A percentile compares a stretch with the other conserved stretches of the same genome.
Evolutionary conservation across 2,797 vertebrate genomes (phyloP).

Genomic region (Acipenser ruthenus): DNA sequence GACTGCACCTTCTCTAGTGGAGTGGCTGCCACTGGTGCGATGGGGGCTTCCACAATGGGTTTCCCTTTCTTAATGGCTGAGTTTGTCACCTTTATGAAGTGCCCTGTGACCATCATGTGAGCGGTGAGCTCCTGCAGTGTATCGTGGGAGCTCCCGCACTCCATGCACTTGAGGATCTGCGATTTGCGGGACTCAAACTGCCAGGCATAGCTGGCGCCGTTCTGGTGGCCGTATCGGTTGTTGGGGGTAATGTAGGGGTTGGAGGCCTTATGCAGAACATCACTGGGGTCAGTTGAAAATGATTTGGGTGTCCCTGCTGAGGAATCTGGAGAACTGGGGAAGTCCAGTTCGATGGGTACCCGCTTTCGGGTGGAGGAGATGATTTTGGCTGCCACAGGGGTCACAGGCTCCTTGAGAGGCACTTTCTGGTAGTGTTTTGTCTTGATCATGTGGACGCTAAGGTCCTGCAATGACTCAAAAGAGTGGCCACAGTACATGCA

Average conservation of each 20-base stretch:
- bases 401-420: constrained; percentile 99
- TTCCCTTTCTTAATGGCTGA: constrained; percentile 98
- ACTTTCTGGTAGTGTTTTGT: constrained; percentile 99
- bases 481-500: constrained; percentile 99
- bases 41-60: constrained; percentile 76
- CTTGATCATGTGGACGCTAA: constrained; percentile 99
- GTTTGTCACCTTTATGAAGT: constrained; percentile 98
- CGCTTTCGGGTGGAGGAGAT: constrained; percentile 86
- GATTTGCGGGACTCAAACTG: constrained; percentile 97
- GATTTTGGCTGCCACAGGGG: constrained; percentile 89
- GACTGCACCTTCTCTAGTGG: constrained; percentile 85
- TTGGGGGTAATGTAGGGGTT: constrained; percentile 96
- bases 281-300: constrained; percentile 61
- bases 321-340: constrained; percentile 93
- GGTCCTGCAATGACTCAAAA: constrained; percentile 96
- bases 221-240: constrained; percentile 97
- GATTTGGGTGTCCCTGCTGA: constrained; percentile 69
- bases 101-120: constrained; percentile 98
- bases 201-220: constrained; percentile 96
- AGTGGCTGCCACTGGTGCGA: constrained; percentile 53
- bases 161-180: constrained; percentile 98
- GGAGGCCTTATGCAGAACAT: constrained; percentile 78
- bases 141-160: constrained; percentile 93
- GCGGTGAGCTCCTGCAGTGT: constrained; percentile 93
- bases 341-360: constrained; percentile 80